These are phyloP conservation scores for Oostethus manadensis DNA, from an alignment of 2,113 vertebrate species.

Conservation along the genomic window DNA sequence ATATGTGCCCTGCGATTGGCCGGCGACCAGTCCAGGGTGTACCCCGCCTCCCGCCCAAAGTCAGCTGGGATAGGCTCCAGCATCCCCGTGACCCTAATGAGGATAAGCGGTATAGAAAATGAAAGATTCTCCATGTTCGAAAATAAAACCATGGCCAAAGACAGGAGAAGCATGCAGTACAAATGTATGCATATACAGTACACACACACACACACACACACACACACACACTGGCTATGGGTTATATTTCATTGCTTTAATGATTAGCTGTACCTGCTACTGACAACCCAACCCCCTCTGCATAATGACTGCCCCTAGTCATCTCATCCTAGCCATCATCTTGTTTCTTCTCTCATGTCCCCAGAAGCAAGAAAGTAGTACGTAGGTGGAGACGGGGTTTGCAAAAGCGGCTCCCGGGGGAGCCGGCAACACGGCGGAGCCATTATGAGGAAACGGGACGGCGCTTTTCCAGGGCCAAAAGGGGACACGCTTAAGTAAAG, in stretches of 20 bases:
- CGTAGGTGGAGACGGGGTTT: conserved; percentile 16
- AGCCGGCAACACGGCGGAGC: conserved; percentile 49
- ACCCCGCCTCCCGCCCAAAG: too few species aligned
- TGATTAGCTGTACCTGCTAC: conserved; percentile 43
- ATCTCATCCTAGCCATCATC: conserved; percentile 43
- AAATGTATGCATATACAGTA: conserved; percentile 10
- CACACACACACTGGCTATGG: conserved; percentile 2
- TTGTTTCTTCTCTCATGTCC: conserved; percentile 25
- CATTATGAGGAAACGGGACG: conserved; percentile 62
- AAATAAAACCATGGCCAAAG: neutral
- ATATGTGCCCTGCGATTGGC: too few species aligned
- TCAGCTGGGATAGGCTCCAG: too few species aligned
- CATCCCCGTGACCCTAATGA: too few species aligned
- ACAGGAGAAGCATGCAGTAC: conserved; percentile 5
- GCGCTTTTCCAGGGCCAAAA: conserved; percentile 59
- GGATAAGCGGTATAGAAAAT: too few species aligned
- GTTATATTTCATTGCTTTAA: conserved; percentile 63
- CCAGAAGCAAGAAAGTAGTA: conserved; percentile 1
- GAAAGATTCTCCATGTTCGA: too few species aligned
- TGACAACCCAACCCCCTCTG: conserved; percentile 40
- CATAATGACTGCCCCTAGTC: conserved; percentile 65
- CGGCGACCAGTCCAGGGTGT: too few species aligned
- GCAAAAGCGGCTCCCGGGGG: conserved; percentile 52
- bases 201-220: conserved; percentile 2
- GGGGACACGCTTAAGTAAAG: conserved; percentile 65